These are phyloP conservation scores for Dasysyrphus tricinctus DNA, from an alignment of 2,888 invertebrate species.

Conservation along the genomic window DNA sequence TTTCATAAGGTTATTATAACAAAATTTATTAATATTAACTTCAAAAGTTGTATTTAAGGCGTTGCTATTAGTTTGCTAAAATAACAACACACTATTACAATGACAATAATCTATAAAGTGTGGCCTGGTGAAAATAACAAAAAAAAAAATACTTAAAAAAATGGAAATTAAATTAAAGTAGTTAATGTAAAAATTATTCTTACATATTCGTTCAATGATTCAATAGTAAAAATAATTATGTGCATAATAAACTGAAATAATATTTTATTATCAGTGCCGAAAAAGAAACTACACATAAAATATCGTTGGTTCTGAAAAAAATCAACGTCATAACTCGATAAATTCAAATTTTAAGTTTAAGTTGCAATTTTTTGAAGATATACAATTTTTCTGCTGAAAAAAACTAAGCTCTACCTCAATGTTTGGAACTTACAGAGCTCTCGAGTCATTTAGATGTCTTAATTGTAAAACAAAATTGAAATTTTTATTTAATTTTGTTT, in stretches of 20 bases:
- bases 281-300: background rate
- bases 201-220: background rate
- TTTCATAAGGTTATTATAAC: background rate
- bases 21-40: background rate
- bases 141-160: background rate
- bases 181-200: background rate
- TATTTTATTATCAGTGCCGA: background rate
- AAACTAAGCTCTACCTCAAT: too few relatives aligned
- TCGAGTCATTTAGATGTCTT: too few relatives aligned
- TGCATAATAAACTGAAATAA: too few relatives aligned
- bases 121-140: slow-evolving; percentile 2
- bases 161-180: too few relatives aligned
- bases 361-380: too few relatives aligned
- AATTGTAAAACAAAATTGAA: too few relatives aligned
- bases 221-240: background rate
- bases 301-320: too few relatives aligned
- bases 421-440: too few relatives aligned
- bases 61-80: background rate
- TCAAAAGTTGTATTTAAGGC: background rate
- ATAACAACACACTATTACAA: slow-evolving; percentile 19
- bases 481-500: too few relatives aligned
- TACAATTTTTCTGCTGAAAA: too few relatives aligned
- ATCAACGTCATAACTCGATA: too few relatives aligned
- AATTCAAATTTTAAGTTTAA: too few relatives aligned
- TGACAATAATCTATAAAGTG: slow-evolving; percentile 53